phyloP scores from a whole-genome alignment of 2,888 invertebrate species.

The Tiliacea citrago region DNA sequence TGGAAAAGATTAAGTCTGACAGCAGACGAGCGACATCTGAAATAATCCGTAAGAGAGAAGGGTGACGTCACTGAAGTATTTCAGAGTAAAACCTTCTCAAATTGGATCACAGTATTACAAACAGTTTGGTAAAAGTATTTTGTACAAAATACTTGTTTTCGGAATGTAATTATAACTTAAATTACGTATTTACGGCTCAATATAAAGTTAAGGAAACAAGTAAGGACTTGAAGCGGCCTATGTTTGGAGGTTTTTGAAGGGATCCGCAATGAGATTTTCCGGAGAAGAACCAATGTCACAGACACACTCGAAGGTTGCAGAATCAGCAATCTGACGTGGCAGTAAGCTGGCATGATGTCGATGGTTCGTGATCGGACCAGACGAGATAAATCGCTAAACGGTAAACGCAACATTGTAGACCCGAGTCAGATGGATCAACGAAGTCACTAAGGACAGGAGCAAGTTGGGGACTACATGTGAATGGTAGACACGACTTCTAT shows the following conservation, averaged over 20 bases:
- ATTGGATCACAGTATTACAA: slow-evolving; percentile 32
- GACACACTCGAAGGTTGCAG: not conserved
- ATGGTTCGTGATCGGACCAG: not conserved
- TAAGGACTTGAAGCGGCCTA: slow-evolving; percentile 7
- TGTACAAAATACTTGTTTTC: slow-evolving; percentile 36
- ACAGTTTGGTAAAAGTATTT: slow-evolving; percentile 42
- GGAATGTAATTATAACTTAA: slow-evolving; percentile 56
- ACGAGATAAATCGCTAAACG: not conserved
- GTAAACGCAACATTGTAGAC: not conserved
- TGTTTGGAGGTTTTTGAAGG: not conserved
- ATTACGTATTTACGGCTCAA: slow-evolving; percentile 42
- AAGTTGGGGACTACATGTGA: not conserved
- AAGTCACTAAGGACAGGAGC: not conserved
- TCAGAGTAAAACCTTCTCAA: slow-evolving; percentile 19
- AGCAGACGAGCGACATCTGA: slow-evolving; percentile 30
- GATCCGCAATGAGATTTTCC: not conserved
- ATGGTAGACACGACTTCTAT: not conserved
- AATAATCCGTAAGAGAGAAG: slow-evolving; percentile 27
- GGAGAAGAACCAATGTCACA: not conserved
- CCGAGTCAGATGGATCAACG: not conserved
- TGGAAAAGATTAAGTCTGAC: slow-evolving; percentile 47
- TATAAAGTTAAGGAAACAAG: slow-evolving; percentile 38
- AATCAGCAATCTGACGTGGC: not conserved
- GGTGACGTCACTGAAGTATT: slow-evolving; percentile 35
- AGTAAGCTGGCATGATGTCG: not conserved